Evolutionary conservation across 1,140 invertebrate genomes (phyloP), one percentile per base, ranked within the genome.

Genomic region (Thaumatotibia leucotreta): DNA sequence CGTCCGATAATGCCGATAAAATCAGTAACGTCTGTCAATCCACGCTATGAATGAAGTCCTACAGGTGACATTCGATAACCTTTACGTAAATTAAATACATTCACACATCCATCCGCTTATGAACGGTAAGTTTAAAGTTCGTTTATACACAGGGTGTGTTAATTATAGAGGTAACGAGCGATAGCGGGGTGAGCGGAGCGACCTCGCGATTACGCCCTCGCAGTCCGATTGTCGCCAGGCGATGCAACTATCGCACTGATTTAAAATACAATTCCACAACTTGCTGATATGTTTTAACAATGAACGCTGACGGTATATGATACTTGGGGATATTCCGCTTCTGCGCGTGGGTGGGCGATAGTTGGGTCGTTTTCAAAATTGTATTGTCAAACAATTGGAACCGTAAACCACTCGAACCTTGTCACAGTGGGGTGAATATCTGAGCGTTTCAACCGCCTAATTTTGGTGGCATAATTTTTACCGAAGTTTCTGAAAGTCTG

Each of bases 141-240:
- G 29, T 62, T 10, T 9, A 61, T 81, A 84, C 81, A 87, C 70
- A 76, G 83, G 85, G 83, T 89, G 82, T 84, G 84, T 87, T 87
- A 89, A 85, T 86, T 86, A 86, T 86, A 86, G 80, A 80, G 81
- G 73, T 84, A 87, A 83, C 82, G 82, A 72, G 66, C 73, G 87
- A 89, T 89, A 88, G 82, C 79, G 80, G 87, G 87, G 84, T 86
- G 87, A 89, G 80, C 82, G 83, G 77, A 62, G 79, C 80, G 88
- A 88, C 86, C 86, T 88, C 88, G 86, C 73, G 58, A 65, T 69
- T 82, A 90, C 81, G 86, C 88, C 88, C 85, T 88, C 86, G 88
- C 86, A 90, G 88, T 84, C 88, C 79, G 52, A 58, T 58, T 58
- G 52, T 31, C 52, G 23, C 52, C 52, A 24, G 2, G 23, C 52